These are phyloP conservation scores for Mareca penelope DNA, from an alignment of 2,797 vertebrate species.

Conservation along the genomic window DNA sequence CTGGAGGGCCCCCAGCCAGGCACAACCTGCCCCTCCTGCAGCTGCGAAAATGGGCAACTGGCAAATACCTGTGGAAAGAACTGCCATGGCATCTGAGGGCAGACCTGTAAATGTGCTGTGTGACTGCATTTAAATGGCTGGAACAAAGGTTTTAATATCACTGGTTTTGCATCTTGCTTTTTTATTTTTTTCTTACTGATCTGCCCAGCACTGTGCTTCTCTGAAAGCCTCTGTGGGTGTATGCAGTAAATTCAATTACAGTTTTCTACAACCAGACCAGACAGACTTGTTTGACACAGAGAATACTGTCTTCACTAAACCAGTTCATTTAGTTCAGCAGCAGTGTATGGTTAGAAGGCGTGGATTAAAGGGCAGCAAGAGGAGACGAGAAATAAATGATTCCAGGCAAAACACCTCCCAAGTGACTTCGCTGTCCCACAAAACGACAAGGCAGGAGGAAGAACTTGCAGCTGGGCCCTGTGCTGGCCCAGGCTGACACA, in stretches of 20 bases:
- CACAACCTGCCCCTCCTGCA: background rate
- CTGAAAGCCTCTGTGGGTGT: slow-evolving; percentile 58
- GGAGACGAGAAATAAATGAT: background rate
- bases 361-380: background rate
- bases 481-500: background rate
- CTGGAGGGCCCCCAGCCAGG: background rate
- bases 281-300: slow-evolving; percentile 42
- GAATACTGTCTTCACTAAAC: slow-evolving; percentile 44
- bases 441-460: background rate
- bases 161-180: slow-evolving; percentile 51
- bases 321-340: slow-evolving; percentile 63
- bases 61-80: slow-evolving; percentile 17
- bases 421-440: background rate
- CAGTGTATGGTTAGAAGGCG: background rate
- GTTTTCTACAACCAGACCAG: slow-evolving; percentile 36
- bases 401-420: background rate
- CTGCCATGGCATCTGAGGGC: background rate
- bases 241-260: slow-evolving; percentile 62
- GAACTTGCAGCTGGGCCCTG: background rate
- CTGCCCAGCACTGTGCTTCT: slow-evolving; percentile 44
- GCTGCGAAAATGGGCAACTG: background rate
- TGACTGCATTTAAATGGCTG: slow-evolving; percentile 13
- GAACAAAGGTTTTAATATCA: slow-evolving; percentile 53
- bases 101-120: background rate
- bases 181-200: slow-evolving; percentile 59